phyloP scores from a whole-genome alignment of 1,140 invertebrate species.

The Marisa cornuarietis region DNA sequence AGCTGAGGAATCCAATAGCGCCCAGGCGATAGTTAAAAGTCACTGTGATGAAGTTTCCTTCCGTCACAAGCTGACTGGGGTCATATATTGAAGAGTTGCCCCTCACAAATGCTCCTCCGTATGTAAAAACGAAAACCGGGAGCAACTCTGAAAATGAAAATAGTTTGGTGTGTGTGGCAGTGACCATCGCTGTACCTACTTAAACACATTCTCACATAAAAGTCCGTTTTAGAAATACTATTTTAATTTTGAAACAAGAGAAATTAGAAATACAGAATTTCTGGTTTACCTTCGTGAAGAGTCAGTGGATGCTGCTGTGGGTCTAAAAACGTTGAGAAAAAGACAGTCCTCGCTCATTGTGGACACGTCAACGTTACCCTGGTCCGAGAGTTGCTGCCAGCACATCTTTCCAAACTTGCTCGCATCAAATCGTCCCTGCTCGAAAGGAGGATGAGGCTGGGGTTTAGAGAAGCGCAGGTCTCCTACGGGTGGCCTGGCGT shows the following conservation, averaged over 20 bases:
- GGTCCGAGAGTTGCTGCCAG: not conserved
- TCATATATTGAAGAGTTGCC: not conserved
- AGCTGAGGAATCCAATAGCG: constrained; percentile 3
- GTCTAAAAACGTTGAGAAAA: constrained; percentile 83
- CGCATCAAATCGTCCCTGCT: not conserved
- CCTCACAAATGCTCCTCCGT: not conserved
- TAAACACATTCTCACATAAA: no score
- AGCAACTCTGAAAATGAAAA: no score
- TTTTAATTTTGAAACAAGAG: no score
- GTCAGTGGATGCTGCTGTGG: no score
- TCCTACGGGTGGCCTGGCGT: constrained; percentile 73
- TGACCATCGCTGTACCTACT: no score
- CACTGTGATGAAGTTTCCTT: constrained; percentile 14
- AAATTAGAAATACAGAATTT: no score
- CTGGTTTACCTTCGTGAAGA: no score
- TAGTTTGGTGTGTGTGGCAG: no score
- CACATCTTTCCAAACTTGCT: not conserved
- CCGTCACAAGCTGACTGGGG: not conserved
- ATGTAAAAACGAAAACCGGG: not conserved
- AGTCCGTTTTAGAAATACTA: no score
- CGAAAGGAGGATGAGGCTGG: not conserved
- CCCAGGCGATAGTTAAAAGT: constrained; percentile 18
- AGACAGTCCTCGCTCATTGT: constrained; percentile 85
- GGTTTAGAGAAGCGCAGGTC: constrained; percentile 70
- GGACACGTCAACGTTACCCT: not conserved